Base-by-base conservation (phyloP, 2,888 invertebrate genomes). In the Euproctis similis region DNA sequence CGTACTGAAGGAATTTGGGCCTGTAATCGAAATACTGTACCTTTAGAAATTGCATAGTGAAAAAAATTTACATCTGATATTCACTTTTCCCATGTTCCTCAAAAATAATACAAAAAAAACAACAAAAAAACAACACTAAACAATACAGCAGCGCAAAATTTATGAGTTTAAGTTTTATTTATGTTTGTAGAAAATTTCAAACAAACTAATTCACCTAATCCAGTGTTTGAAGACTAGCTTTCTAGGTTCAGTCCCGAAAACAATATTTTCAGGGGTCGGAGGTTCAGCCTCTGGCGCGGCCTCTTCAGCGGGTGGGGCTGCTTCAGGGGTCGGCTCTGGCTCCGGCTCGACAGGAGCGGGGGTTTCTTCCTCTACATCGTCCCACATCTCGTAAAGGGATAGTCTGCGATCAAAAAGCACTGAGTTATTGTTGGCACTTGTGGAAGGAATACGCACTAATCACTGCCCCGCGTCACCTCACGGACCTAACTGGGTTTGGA, bases 1-100 rank as follows among this genome's bases (percentile, higher is more conserved):
- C 89, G 84, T 95, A 95, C 63, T 92, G 92, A 22, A 92, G 88
- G 76, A 91, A 90, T 65, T 89, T 90, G 10, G 94, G 94, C 68
- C 91, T 91, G 82, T 10, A 75, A 81, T 34, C 29, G 24, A 36
- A 50, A 40, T 39, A 30, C 6, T 18, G 12, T 9, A 9, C 12
- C 17, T 34, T 37, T 38, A 36, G 26, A 29, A 25, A 24, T 31
- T 14, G n/a, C n/a, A n/a, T n/a, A n/a, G n/a, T n/a, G n/a, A n/a
- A n/a, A n/a, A n/a, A n/a, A n/a, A n/a, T n/a, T n/a, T n/a, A n/a
- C n/a, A n/a, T n/a, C n/a, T n/a, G n/a, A n/a, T n/a, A n/a, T n/a
- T n/a, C n/a, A n/a, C n/a, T n/a, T n/a, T n/a, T n/a, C n/a, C n/a
- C n/a, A n/a, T n/a, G n/a, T n/a, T n/a, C n/a, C n/a, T n/a, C n/a